Conservation (phyloP, 2,113 vertebrate species). For the Sander lucioperca region DNA sequence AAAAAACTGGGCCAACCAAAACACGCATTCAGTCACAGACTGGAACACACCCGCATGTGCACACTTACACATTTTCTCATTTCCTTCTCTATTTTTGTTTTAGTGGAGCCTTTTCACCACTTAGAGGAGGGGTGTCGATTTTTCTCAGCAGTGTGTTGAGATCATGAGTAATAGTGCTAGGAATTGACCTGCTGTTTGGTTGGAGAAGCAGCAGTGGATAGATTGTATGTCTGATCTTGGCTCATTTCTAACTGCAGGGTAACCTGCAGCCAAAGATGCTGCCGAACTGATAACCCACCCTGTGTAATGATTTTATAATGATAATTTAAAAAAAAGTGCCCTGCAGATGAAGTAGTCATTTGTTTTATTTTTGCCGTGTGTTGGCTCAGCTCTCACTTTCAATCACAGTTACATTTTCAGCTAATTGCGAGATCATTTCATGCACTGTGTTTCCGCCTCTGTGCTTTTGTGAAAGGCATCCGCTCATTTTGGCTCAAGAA, state of each 20-base stretch:
- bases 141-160: conserved; percentile 30
- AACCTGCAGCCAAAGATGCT: conserved; percentile 27
- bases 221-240: conserved; percentile 31
- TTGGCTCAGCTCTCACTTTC: conserved; percentile 13
- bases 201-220: conserved; percentile 29
- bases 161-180: conserved; percentile 17
- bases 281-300: conserved; percentile 4
- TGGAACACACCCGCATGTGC: not conserved
- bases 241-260: conserved; percentile 8
- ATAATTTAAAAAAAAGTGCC: not conserved
- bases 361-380: not conserved
- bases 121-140: conserved; percentile 22
- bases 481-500: conserved; percentile 24
- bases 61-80: conserved; percentile 10
- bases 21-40: conserved; percentile 16
- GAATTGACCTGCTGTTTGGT: conserved; percentile 36
- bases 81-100: conserved; percentile 15
- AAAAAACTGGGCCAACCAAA: conserved; percentile 38
- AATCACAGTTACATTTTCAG: conserved; percentile 32
- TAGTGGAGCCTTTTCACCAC: conserved; percentile 10
- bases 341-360: not conserved
- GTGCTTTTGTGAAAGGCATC: not conserved
- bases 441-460: not conserved
- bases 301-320: conserved; percentile 39
- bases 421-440: conserved; percentile 31